Percentiles rank a stretch among this genome's conserved stretches.
phyloP scores from a whole-genome alignment of 2,113 vertebrate genomes.

The Pangasianodon gigas region DNA sequence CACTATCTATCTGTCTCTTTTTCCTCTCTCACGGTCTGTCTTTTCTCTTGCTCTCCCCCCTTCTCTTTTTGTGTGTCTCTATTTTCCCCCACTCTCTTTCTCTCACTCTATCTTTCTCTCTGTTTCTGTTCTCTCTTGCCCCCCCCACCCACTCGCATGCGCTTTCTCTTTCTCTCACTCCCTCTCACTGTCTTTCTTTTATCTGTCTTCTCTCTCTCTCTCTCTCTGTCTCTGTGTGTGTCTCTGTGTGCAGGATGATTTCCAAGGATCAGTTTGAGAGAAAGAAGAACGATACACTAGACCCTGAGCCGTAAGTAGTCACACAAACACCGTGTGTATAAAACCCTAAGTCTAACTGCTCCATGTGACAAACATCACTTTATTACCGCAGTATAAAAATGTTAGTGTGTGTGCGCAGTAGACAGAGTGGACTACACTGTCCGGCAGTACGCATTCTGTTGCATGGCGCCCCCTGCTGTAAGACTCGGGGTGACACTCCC shows the following conservation, averaged over 20 bases:
- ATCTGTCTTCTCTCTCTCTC: background rate
- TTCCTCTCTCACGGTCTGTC: too few species aligned
- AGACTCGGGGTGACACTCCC: background rate
- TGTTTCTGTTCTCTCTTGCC: background rate
- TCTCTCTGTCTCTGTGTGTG: background rate
- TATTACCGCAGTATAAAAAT: background rate
- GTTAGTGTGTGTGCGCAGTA: background rate
- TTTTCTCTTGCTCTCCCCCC: too few species aligned
- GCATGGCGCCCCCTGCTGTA: conserved; percentile 54
- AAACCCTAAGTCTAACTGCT: background rate
- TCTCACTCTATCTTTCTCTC: background rate
- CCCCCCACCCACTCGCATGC: too few species aligned
- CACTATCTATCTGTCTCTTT: background rate
- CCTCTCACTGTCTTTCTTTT: background rate
- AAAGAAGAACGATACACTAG: conserved; percentile 97
- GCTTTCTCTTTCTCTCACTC: too few species aligned
- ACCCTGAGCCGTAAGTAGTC: conserved; percentile 94
- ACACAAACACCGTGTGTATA: background rate
- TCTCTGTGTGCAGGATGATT: conserved; percentile 82
- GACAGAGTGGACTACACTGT: background rate
- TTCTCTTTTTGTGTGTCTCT: background rate
- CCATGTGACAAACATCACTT: background rate
- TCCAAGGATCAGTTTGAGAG: conserved; percentile 99
- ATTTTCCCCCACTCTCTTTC: background rate
- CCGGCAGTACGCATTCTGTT: conserved; percentile 4